Evolutionary conservation across 2,888 invertebrate genomes (phyloP), one percentile per base, ranked within the genome.

Genomic region (Meteorus cinctellus): DNA sequence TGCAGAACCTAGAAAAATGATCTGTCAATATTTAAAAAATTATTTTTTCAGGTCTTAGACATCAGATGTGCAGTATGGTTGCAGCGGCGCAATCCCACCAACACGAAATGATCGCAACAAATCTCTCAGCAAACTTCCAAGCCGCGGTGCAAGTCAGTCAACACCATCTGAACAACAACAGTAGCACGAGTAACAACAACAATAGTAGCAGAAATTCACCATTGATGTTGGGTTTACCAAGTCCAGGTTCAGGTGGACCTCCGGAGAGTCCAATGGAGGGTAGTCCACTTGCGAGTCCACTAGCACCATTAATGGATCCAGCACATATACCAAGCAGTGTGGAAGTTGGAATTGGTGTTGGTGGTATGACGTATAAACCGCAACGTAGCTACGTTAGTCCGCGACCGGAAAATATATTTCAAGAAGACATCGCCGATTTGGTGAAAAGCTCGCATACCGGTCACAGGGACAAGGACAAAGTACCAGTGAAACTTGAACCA

Each of bases 61-160:
- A 96, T 82, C 96, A 96, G 90, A 96, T 96, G 95, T 95, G 94
- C 92, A 94, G 93, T 89, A 94, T 94, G 94, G 94, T 94, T 76
- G 95, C 95, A 0, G 94, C 93, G 5, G 90, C 90, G 4, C 89
- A 89, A 66, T 89, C 89, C 24, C 89, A 89, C 74, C 89, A 88
- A 91, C 92, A 82, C 90, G 91, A 87, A 91, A 92, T 88, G 90
- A 90, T 86, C 85, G 89, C 84, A 84, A 90, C 86, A 81, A 88
- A 82, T 81, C 83, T 90, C 86, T 90, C 92, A 87, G 91, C 92
- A 75, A 87, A 86, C 72, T 83, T 87, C 14, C 90, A 90, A 79
- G 90, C 86, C 81, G 91, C 89, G 82, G 91, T 90, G 78, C 90
- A 91, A 74, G 90, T 91, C 66, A 90, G 90, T 48, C 88, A 87